Evolutionary conservation across 1,140 invertebrate genomes (phyloP).

Genomic region (Lordiphosa mommai): DNA sequence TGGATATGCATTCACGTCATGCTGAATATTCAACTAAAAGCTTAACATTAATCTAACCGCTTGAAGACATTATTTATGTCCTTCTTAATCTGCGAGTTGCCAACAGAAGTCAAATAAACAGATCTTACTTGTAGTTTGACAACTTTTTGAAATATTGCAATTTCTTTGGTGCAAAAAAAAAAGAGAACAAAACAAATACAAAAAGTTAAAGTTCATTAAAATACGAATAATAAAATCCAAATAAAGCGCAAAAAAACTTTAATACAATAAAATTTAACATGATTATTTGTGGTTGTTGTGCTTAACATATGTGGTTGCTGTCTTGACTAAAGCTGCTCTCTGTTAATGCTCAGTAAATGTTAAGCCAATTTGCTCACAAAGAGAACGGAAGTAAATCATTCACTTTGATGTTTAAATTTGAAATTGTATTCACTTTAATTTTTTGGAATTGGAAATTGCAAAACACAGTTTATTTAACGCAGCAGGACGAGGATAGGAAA

Average conservation of each 20-base stretch:
- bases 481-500: too few relatives aligned
- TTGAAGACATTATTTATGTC: conserved; percentile 15
- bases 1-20: not conserved
- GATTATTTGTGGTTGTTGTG: not conserved
- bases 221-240: conserved; percentile 37
- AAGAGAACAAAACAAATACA: too few relatives aligned
- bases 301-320: conserved; percentile 35
- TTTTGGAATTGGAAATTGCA: too few relatives aligned
- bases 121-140: conserved; percentile 20
- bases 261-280: conserved; percentile 26
- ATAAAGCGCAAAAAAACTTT: conserved; percentile 44
- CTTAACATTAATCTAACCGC: conserved; percentile 29
- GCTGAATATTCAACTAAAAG: conserved; percentile 15
- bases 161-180: conserved; percentile 4
- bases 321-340: conserved; percentile 13
- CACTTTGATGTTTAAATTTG: too few relatives aligned
- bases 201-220: conserved; percentile 31
- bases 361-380: too few relatives aligned
- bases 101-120: conserved; percentile 24
- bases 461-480: too few relatives aligned
- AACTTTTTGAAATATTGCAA: conserved; percentile 11
- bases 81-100: conserved; percentile 28
- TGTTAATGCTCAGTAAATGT: conserved; percentile 5
- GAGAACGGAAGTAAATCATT: too few relatives aligned
- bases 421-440: too few relatives aligned